phyloP scores from a whole-genome alignment of 2,888 invertebrate species.

The Agrochola litura region DNA sequence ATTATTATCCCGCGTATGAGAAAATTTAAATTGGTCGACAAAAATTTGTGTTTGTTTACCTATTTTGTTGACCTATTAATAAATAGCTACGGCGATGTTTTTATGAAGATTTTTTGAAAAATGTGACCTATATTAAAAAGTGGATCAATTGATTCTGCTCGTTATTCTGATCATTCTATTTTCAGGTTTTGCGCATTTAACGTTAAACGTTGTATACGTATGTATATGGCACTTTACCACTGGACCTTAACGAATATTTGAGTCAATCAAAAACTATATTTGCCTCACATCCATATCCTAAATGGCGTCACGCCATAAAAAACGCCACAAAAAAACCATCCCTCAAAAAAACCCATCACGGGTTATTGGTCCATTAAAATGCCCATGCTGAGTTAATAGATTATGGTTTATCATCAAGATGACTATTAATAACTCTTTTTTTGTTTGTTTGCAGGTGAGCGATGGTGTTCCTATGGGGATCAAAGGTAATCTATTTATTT shows the following conservation, averaged over 20 bases:
- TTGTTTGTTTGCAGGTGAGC: constrained; percentile 75
- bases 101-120: too few species aligned
- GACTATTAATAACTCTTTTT: constrained; percentile 66
- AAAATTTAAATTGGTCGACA: too few species aligned
- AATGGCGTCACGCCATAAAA: constrained; percentile 19
- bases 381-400: constrained; percentile 61
- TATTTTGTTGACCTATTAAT: too few species aligned
- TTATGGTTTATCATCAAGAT: constrained; percentile 56
- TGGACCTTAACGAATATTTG: too few species aligned
- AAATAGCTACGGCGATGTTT: too few species aligned
- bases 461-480: constrained; percentile 59
- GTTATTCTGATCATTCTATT: too few species aligned
- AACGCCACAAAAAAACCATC: constrained; percentile 22
- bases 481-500: constrained; percentile 56
- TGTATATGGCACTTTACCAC: background rate
- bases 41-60: too few species aligned
- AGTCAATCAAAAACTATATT: background rate
- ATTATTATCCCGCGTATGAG: too few species aligned
- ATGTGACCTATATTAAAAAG: too few species aligned
- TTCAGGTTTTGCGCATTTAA: too few species aligned
- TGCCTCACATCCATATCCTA: background rate
- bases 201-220: background rate
- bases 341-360: constrained; percentile 29
- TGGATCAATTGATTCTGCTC: too few species aligned
- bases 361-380: constrained; percentile 59